A percentile compares a stretch with the other conserved stretches of the same genome.
Conservation (phyloP, 2,113 vertebrate species). For the Mus musculus region GRCm39 chr6:32301501-32302000, state of each 20-base stretch:
- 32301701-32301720: background rate
- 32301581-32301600: background rate
- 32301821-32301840: background rate
- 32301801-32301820: background rate
- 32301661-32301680: background rate
- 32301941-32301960: background rate
- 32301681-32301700: background rate
- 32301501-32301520: constrained; percentile 15
- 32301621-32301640: background rate
- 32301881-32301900: background rate
- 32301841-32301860: background rate
- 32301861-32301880: background rate
- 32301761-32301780: background rate
- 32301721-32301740: background rate
- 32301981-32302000: background rate
- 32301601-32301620: too few species aligned
- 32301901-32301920: background rate
- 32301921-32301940: background rate
- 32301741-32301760: background rate
- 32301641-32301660: background rate
- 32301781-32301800: background rate
- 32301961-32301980: background rate
- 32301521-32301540: background rate
- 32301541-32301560: background rate
- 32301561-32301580: background rate